Percentiles rank a stretch among this genome's conserved stretches.
Evolutionary conservation across 2,113 vertebrate genomes (phyloP).

Genomic region (Rhipidura dahli): DNA sequence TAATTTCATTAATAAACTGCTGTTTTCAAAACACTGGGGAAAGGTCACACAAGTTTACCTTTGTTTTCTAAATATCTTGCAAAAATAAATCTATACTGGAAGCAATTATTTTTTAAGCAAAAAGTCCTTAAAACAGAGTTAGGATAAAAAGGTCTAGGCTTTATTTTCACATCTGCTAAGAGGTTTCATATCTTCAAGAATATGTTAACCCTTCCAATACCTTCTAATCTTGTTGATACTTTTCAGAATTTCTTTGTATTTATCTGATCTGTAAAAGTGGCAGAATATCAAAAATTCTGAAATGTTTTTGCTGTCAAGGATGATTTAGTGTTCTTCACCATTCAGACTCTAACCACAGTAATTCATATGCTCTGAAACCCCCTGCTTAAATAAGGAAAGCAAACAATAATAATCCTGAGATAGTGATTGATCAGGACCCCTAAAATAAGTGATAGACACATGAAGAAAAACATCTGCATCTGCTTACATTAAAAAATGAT

Average conservation of each 20-base stretch:
- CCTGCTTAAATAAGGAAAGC: neutral
- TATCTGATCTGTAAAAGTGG: neutral
- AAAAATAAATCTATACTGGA: neutral
- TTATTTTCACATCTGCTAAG: neutral
- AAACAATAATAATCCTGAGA: neutral
- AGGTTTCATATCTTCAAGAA: neutral
- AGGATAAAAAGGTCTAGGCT: neutral
- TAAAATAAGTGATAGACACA: neutral
- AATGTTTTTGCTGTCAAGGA: neutral
- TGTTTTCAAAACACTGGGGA: neutral
- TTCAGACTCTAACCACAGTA: neutral
- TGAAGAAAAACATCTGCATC: neutral
- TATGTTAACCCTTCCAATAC: neutral
- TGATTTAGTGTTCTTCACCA: neutral
- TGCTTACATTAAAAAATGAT: rapidly evolving
- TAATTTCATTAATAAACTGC: neutral
- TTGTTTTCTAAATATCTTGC: neutral
- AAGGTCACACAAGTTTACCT: neutral
- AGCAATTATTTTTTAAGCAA: neutral
- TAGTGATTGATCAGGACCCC: neutral
- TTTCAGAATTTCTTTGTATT: neutral
- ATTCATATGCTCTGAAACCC: neutral
- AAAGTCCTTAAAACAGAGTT: neutral
- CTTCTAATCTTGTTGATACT: neutral
- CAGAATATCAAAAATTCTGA: neutral